These are phyloP conservation scores for Egretta garzetta DNA, from an alignment of 2,113 vertebrate species.

Conservation along the genomic window DNA sequence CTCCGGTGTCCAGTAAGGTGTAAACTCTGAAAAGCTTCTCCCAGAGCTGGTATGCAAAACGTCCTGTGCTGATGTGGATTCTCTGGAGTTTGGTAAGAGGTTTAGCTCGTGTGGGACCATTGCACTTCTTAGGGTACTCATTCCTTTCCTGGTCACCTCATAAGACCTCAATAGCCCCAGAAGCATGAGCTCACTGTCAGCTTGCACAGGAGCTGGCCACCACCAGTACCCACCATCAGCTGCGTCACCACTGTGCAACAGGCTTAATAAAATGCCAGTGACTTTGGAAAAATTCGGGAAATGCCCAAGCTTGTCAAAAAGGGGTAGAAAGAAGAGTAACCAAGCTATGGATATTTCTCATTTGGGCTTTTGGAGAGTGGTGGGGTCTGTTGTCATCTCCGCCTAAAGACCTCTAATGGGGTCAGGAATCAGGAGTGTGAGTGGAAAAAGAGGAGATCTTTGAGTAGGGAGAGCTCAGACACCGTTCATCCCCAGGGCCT, in stretches of 20 bases:
- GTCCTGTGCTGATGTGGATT: not conserved
- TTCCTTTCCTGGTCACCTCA: not conserved
- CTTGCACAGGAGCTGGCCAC: not conserved
- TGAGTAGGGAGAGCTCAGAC: not conserved
- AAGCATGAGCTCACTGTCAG: not conserved
- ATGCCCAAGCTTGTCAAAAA: not conserved
- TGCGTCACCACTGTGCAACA: not conserved
- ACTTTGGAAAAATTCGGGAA: not conserved
- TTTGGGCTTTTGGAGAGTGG: not conserved
- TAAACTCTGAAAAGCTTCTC: not conserved
- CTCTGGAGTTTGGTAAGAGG: not conserved
- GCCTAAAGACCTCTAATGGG: not conserved
- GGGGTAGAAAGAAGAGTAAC: not conserved
- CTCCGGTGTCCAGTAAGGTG: not conserved
- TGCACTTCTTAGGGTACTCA: no score
- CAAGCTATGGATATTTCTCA: not conserved
- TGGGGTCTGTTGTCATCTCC: fast-evolving
- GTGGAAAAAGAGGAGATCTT: not conserved
- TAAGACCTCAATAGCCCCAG: not conserved
- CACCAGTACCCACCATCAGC: not conserved
- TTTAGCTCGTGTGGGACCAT: not conserved
- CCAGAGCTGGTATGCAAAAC: not conserved
- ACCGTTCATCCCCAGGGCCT: not conserved
- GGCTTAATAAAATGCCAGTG: not conserved
- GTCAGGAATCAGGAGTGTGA: not conserved